Percentiles rank a stretch among this genome's conserved stretches.
Evolutionary conservation across 2,113 vertebrate genomes (phyloP).

Genomic region (Paramisgurnus dabryanus): DNA sequence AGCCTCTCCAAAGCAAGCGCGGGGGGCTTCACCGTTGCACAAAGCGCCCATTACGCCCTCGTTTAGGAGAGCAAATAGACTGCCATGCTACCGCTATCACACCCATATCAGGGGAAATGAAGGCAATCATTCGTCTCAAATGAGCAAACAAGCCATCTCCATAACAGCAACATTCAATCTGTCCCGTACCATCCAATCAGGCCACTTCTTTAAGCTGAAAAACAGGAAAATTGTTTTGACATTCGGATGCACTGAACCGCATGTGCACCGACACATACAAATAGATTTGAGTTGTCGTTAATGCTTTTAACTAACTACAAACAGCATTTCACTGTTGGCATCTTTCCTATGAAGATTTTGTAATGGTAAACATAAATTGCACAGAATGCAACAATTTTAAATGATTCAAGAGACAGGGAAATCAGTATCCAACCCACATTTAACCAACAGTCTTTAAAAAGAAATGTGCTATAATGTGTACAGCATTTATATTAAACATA

Average conservation of each 20-base stretch:
- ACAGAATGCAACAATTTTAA: not conserved
- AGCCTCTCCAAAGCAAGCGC: constrained; percentile 1
- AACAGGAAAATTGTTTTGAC: constrained; percentile 43
- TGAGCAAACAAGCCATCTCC: constrained; percentile 46
- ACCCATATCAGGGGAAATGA: constrained; percentile 44
- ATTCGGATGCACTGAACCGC: not conserved
- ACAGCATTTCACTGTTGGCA: not conserved
- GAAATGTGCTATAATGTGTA: not conserved
- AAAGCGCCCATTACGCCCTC: constrained; percentile 33
- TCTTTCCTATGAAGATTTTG: not conserved
- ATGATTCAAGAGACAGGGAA: not conserved
- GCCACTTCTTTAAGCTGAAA: constrained; percentile 43
- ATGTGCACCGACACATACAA: constrained; percentile 12
- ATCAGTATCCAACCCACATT: not conserved
- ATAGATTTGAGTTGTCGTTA: constrained; percentile 2
- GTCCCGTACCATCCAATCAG: constrained; percentile 37
- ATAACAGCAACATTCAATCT: constrained; percentile 49
- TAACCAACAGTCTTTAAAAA: constrained; percentile 9
- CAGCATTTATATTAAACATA: constrained; percentile 25
- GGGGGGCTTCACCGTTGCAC: not conserved
- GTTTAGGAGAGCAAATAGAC: constrained; percentile 44
- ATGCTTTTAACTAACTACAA: constrained; percentile 5
- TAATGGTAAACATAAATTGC: constrained; percentile 12
- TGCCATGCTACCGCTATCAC: constrained; percentile 24
- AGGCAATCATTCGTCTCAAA: constrained; percentile 44